Evolutionary conservation across 2,888 invertebrate genomes (phyloP).

Genomic region (Athripsodes cinereus): DNA sequence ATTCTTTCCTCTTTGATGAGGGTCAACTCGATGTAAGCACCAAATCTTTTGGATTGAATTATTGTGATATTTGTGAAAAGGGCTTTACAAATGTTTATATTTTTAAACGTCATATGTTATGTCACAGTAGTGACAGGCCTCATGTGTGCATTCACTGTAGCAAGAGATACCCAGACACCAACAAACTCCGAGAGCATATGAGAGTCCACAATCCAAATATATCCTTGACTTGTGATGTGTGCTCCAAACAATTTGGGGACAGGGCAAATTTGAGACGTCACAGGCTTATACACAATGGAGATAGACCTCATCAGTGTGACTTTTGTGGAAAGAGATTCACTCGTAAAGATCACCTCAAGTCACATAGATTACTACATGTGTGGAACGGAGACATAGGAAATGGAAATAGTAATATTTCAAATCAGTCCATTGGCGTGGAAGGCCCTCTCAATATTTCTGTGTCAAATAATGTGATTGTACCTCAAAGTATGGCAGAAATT

Average conservation of each 20-base stretch:
- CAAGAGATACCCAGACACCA: background rate
- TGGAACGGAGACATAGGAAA: background rate
- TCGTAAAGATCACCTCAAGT: background rate
- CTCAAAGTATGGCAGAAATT: too few relatives aligned
- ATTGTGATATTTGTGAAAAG: slow-evolving; percentile 2
- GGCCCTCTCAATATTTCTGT: background rate
- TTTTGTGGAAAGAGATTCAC: background rate
- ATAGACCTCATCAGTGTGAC: background rate
- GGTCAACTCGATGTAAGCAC: background rate
- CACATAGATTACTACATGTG: background rate
- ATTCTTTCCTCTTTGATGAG: background rate
- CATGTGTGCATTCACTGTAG: background rate
- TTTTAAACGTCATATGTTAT: background rate
- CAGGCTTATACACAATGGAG: background rate
- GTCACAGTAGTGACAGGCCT: background rate
- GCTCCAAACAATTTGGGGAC: background rate
- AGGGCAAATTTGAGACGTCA: background rate
- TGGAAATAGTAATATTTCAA: background rate
- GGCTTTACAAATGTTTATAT: background rate
- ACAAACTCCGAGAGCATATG: background rate
- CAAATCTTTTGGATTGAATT: background rate
- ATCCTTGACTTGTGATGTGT: background rate
- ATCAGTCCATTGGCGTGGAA: background rate
- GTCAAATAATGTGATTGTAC: too few relatives aligned
- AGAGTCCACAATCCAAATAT: background rate